phyloP scores from a whole-genome alignment of 2,113 vertebrate genomes.

The Cichladusa arquata region DNA sequence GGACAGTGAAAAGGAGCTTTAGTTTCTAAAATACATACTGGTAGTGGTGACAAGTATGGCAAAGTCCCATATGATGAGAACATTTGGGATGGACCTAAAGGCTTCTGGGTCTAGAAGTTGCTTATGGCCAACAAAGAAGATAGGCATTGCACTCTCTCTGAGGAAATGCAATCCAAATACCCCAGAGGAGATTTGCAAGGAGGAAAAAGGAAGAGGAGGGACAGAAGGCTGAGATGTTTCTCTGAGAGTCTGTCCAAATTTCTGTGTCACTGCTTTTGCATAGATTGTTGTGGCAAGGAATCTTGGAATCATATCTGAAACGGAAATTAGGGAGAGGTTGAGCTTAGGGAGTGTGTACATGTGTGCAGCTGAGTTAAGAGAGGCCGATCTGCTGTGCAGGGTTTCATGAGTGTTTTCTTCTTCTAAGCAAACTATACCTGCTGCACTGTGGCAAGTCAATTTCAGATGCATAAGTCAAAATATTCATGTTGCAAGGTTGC shows the following conservation, averaged over 20 bases:
- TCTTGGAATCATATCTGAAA: neutral
- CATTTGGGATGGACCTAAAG: neutral
- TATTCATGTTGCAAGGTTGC: neutral
- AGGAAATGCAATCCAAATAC: neutral
- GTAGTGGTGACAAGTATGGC: neutral
- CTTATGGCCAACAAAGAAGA: neutral
- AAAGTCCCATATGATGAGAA: neutral
- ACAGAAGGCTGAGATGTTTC: neutral
- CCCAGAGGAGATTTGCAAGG: neutral
- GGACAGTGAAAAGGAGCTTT: neutral
- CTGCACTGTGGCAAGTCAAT: neutral
- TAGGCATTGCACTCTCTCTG: neutral
- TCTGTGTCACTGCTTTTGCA: neutral
- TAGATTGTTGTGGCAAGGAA: neutral
- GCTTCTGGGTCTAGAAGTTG: neutral
- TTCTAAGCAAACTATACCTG: neutral
- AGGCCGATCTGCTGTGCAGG: neutral
- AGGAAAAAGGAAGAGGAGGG: neutral
- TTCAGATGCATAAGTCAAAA: neutral
- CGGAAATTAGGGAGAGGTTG: neutral
- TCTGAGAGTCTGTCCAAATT: neutral
- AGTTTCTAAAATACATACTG: neutral
- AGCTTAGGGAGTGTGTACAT: neutral
- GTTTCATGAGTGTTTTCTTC: conserved; percentile 4
- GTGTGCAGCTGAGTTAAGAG: conserved; percentile 1